A percentile compares a stretch with the other conserved stretches of the same genome.
phyloP scores from a whole-genome alignment of 53 echinoderm and acorn worm species.

The Patiria pectinifera region DNA sequence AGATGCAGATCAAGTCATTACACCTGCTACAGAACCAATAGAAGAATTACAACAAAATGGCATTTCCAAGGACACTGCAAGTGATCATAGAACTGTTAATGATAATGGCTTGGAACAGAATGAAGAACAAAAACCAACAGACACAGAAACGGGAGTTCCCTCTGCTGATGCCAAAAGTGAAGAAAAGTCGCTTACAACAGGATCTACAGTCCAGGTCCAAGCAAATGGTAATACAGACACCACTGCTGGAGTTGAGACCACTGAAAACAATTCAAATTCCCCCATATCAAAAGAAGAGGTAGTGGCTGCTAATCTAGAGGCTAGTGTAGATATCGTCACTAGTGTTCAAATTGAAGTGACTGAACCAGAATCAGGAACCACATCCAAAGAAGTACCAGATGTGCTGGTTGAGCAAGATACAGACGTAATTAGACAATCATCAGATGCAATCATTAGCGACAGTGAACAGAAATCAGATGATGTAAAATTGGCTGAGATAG shows the following conservation, averaged over 20 bases:
- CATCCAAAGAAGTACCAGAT: conserved; percentile 7
- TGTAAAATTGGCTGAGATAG: background rate
- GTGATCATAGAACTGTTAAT: conserved; percentile 7
- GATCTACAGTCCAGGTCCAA: conserved; percentile 5
- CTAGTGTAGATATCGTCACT: background rate
- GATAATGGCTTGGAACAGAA: background rate
- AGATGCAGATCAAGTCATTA: background rate
- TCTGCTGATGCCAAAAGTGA: background rate
- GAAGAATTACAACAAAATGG: background rate
- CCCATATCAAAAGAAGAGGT: background rate
- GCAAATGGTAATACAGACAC: background rate
- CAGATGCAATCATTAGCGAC: background rate
- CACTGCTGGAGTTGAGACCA: background rate
- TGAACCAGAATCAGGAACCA: background rate
- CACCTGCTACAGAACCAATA: background rate
- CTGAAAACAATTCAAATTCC: background rate
- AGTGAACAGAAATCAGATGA: background rate
- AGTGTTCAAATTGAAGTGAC: conserved; percentile 34
- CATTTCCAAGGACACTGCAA: conserved; percentile 15
- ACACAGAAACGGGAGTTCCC: background rate
- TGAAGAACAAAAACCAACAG: conserved; percentile 25
- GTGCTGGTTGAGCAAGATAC: conserved; percentile 6
- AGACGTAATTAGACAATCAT: conserved; percentile 15
- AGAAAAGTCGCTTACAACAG: background rate
- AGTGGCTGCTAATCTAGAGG: background rate